Evolutionary conservation across 37 sponge, comb jelly and placozoan species (phyloP), one percentile per base, ranked within the genome.

Genomic region (Haliclona indistincta): DNA sequence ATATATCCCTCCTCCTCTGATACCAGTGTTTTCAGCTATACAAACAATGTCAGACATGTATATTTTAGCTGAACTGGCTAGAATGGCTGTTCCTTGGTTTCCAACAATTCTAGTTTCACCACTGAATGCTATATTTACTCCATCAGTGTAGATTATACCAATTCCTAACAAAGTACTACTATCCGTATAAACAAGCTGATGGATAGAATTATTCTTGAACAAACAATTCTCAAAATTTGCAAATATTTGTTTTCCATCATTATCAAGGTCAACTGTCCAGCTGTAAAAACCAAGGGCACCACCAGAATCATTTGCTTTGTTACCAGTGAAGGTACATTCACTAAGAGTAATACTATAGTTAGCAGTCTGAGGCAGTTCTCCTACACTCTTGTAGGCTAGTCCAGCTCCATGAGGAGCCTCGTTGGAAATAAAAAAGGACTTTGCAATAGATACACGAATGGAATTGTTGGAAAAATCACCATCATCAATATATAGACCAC

Each of bases 1-100:
- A n/a, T 58, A 25, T n/a, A 58, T n/a, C 7, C 26, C 60, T n/a
- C 60, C 60, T 25, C 60, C 60, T n/a, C 60, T 11, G n/a, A 20
- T 26, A 7, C 60, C 60, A 58, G n/a, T 6, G n/a, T 58, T 58
- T 6, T 25, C 25, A 25, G 25, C 7, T 58, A 58, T 58, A n/a
- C 7, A 8, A 47, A 47, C 49, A 17, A 17, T 8, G 8, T 47
- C 49, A 13, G 13, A 47, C 49, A 47, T 47, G 8, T 47, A 13
- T 17, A 47, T 17, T 47, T 17, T 17, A 13, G 13, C 49, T 17
- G 13, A 17, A 13, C 49, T 47, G 22, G 60, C 60, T 7, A 58
- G 60, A n/a, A 58, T 58, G 28, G 60, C 60, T 8, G 60, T 58
- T 58, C 60, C 60, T 25, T n/a, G 25, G 25, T 58, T 58, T n/a